Evolutionary conservation across 2,113 vertebrate genomes (phyloP).

Genomic region (Eidolon helvum): DNA sequence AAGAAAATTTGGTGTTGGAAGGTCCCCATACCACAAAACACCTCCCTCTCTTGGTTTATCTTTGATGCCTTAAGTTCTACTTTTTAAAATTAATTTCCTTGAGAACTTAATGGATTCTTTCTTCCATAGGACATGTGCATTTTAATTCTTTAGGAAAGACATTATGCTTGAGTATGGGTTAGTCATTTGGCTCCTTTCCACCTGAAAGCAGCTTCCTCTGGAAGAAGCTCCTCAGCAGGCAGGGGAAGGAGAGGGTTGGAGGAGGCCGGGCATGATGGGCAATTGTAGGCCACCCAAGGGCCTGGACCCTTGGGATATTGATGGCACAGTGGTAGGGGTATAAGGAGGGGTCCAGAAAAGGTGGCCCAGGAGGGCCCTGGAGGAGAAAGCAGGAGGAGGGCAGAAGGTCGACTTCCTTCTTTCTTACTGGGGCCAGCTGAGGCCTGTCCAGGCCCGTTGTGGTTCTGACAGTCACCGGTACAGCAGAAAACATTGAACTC

Average conservation of each 20-base stretch:
- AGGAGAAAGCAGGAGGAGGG: not conserved
- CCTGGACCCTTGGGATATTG: not conserved
- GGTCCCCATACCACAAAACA: not conserved
- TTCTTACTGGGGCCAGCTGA: not conserved
- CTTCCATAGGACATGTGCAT: not conserved
- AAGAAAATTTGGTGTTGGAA: not conserved
- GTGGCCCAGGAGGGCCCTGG: not conserved
- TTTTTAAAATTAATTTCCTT: not conserved
- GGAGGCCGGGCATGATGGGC: not conserved
- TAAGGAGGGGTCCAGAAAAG: not conserved
- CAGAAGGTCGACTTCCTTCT: not conserved
- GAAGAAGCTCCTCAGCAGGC: not conserved
- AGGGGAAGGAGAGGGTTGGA: not conserved
- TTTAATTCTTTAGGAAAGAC: not conserved
- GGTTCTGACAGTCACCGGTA: not conserved
- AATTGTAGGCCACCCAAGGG: not conserved
- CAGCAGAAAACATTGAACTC: slow-evolving; percentile 28
- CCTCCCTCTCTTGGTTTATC: not conserved
- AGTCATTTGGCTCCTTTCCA: not conserved
- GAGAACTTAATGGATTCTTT: not conserved
- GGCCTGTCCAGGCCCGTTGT: not conserved
- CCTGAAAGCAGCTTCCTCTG: not conserved
- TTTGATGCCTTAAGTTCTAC: not conserved
- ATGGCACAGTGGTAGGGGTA: not conserved
- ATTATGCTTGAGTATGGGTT: not conserved